A percentile compares a stretch with the other conserved stretches of the same genome.
Conservation (phyloP, 2,113 vertebrate species). For the Tragelaphus strepsiceros region DNA sequence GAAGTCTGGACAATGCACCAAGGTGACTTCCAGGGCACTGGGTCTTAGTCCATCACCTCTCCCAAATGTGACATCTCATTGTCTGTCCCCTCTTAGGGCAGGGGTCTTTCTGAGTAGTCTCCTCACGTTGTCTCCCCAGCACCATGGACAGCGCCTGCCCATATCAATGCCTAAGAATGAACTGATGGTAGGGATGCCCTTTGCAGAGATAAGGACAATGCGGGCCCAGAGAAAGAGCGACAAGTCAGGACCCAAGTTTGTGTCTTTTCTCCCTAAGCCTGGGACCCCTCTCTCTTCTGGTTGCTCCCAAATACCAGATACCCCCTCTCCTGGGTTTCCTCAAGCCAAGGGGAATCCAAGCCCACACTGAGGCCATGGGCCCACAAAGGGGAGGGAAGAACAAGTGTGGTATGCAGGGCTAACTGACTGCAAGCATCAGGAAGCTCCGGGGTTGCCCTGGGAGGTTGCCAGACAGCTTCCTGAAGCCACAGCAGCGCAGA, state of each 20-base stretch:
- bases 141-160: background rate
- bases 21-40: background rate
- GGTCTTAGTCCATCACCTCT: background rate
- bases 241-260: background rate
- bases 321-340: background rate
- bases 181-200: background rate
- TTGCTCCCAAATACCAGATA: background rate
- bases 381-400: fast-evolving
- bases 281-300: background rate
- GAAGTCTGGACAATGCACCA: background rate
- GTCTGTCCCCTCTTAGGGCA: background rate
- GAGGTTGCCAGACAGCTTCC: background rate
- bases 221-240: background rate
- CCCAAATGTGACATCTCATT: background rate
- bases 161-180: background rate
- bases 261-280: background rate
- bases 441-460: background rate
- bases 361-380: background rate
- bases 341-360: background rate
- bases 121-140: background rate
- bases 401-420: fast-evolving
- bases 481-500: background rate
- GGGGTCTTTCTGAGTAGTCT: fast-evolving
- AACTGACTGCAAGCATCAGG: background rate
- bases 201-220: background rate